A percentile compares a stretch with the other conserved stretches of the same genome.
phyloP scores from a whole-genome alignment of 2,113 vertebrate genomes.

The Salminus brasiliensis region DNA sequence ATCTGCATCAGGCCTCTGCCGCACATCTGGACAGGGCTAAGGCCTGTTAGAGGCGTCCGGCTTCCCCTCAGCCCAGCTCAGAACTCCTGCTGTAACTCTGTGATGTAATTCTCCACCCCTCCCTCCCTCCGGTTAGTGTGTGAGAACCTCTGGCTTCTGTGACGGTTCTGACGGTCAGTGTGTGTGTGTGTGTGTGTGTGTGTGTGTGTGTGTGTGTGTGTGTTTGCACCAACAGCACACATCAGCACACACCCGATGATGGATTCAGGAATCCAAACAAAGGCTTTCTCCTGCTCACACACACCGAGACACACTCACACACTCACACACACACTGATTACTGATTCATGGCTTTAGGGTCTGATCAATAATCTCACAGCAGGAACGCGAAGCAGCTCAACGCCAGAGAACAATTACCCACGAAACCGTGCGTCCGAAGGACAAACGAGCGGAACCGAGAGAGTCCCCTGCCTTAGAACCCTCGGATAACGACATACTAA shows the following conservation, averaged over 20 bases:
- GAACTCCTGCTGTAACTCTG: no score
- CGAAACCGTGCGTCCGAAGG: constrained; percentile 16
- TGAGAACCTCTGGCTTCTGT: neutral
- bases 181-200: no score
- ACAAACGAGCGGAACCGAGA: neutral
- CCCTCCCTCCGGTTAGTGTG: no score
- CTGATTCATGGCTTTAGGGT: neutral
- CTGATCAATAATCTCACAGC: constrained; percentile 35
- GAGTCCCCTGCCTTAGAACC: neutral
- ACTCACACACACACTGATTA: neutral
- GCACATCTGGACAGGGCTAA: no score
- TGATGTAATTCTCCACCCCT: no score
- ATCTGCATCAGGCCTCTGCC: no score
- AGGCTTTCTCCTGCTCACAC: constrained; percentile 24
- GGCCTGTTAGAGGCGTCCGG: no score
- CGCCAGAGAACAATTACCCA: constrained; percentile 11
- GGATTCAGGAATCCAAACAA: constrained; percentile 43
- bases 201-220: no score
- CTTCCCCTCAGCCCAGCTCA: no score
- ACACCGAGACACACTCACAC: constrained; percentile 3
- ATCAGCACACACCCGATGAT: neutral
- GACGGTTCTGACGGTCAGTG: neutral
- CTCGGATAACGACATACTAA: neutral
- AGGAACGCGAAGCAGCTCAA: constrained; percentile 27
- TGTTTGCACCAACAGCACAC: neutral